Percentiles rank a stretch among this genome's conserved stretches.
Evolutionary conservation across 1,140 invertebrate species (phyloP).

Genomic region (Dinoponera quadriceps): DNA sequence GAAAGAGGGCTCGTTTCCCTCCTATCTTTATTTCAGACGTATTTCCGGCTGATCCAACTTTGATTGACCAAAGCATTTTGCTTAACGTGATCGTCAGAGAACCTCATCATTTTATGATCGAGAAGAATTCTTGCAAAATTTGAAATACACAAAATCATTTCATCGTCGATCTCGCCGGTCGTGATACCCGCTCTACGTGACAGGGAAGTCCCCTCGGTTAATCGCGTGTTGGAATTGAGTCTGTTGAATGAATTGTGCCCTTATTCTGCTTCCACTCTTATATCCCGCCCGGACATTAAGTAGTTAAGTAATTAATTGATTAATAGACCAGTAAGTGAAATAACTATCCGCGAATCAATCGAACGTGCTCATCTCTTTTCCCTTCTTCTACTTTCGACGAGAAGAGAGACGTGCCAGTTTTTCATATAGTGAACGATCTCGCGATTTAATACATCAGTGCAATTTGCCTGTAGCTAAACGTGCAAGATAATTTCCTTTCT

Average conservation of each 20-base stretch:
- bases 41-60: no score
- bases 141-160: not conserved
- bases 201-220: not conserved
- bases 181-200: constrained; percentile 10
- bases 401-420: not conserved
- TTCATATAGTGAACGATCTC: not conserved
- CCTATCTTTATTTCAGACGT: no score
- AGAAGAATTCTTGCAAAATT: no score
- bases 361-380: not conserved
- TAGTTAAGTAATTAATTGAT: constrained; percentile 24
- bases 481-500: constrained; percentile 34
- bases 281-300: not conserved
- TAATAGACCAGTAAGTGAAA: constrained; percentile 7
- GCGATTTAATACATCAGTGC: not conserved
- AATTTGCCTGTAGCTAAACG: not conserved
- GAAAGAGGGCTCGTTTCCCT: no score
- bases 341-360: constrained; percentile 4
- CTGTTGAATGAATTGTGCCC: not conserved
- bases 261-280: constrained; percentile 13
- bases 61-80: no score
- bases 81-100: no score
- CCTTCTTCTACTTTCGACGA: not conserved
- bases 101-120: no score
- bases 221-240: constrained; percentile 54
- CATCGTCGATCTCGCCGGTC: not conserved